Evolutionary conservation across 2,113 vertebrate species (phyloP), one percentile per base, ranked within the genome.

Genomic region (Carollia perspicillata): DNA sequence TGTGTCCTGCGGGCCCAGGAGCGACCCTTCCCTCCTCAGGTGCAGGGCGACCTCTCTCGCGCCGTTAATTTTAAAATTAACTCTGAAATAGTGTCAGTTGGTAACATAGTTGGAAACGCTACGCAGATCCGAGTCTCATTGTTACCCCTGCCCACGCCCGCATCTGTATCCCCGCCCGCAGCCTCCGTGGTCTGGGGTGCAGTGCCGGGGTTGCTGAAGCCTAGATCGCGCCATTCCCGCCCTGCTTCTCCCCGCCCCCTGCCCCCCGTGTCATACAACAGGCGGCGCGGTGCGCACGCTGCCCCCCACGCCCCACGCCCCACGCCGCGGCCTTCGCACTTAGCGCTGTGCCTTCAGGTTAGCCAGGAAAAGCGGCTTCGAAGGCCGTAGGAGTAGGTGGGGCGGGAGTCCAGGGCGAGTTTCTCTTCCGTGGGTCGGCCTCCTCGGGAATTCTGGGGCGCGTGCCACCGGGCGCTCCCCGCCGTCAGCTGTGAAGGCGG

Each of bases 111-210:
- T 30, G 16, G 68, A 53, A 40, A n/a, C 12, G n/a, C 51, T 74
- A 44, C 8, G 20, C 20, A 35, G 44, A 49, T 35, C 23, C n/a
- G 16, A 89, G 58, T 49, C 58, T 66, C 60, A 2, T 47, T 22
- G 47, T 33, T 26, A 6, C 26, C 9, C 33, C 23, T 1, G 14
- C 3, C 14, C 33, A 22, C 11, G n/a, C 5, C 9, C 18, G 11
- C 47, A 14, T 16, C 7, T 30, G 8, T 17, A 6, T 44, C 23
- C 2, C 6, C 17, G 6, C 13, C 22, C 1, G 11, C 26, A 2
- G 3, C 3, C 6, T n/a, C 47, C 28, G 44, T 37, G 6, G 6
- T 22, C 33, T 22, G n/a, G 65, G 51, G 22, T 20, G 14, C 3
- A 35, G 60, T 28, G 51, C 28, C 23, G 30, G 51, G 47, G 66